Evolutionary conservation across 2,113 vertebrate species (phyloP), one percentile per base, ranked within the genome.

Genomic region (Sinocyclocheilus anshuiensis): DNA sequence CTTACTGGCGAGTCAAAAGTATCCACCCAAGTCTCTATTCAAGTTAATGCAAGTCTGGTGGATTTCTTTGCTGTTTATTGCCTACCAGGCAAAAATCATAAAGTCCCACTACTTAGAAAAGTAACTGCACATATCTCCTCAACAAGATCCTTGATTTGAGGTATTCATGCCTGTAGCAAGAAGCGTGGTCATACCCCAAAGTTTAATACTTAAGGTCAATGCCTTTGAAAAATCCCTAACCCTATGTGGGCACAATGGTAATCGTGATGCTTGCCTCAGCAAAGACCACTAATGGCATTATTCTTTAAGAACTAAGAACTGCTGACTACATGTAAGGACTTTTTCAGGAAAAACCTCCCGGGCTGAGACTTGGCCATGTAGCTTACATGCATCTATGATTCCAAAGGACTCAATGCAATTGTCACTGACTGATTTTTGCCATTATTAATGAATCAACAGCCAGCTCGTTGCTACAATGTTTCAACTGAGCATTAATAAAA

Each of bases 141-240:
- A 42, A 74, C 71, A 74, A 42, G 10, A 74, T 11, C 9, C 1
- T 72, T 1, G 4, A 72, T 74, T 12, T 42, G 36, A 74, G 20
- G 9, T 9, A 24, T 18, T 16, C 74, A 77, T 24, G 2, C 16
- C 6, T 76, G 42, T 13, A 76, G n/a, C 1, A 15, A 12, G 4
- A 3, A 76, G 13, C 16, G 1, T 48, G 13, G 74, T 48, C 15
- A 48, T 22, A 50, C 13, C 42, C 39, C 22, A 45, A 36, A 45
- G 4, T 74, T 39, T 45, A 74, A 74, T 22, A 77, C 45, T 9
- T 55, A n/a, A 76, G 74, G 74, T 26, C 74, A 77, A 77, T 50
- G n/a, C 22, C 74, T 77, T 6, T 45, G 4, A 4, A 74, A 72
- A 74, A 5, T 1, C 22, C n/a, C 13, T 76, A 50, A 76, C 74